A percentile compares a stretch with the other conserved stretches of the same genome.
phyloP scores from a whole-genome alignment of 2,888 invertebrate species.

The Megastigmus dorsalis region DNA sequence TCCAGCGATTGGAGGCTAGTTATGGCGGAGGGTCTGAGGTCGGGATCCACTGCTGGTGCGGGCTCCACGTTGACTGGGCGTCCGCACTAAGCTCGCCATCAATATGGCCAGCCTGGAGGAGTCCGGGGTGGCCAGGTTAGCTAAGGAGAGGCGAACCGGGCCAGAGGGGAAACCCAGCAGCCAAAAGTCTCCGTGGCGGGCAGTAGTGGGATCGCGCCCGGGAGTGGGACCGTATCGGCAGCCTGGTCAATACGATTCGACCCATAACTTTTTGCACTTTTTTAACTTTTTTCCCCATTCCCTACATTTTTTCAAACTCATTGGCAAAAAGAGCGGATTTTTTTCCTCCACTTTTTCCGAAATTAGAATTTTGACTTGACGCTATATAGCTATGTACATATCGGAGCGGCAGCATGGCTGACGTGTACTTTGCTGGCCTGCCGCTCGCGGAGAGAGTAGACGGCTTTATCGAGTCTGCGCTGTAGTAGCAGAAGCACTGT shows the following conservation, averaged over 20 bases:
- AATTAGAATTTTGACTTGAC: neutral
- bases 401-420: too few relatives aligned
- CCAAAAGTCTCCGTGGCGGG: slow-evolving; percentile 98
- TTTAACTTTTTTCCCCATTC: slow-evolving; percentile 56
- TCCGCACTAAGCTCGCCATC: slow-evolving; percentile 98
- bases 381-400: too few relatives aligned
- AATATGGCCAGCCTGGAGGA: slow-evolving; percentile 95
- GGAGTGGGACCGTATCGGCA: slow-evolving; percentile 84
- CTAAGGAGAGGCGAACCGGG: slow-evolving; percentile 97
- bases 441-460: too few relatives aligned
- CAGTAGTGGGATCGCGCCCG: slow-evolving; percentile 90
- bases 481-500: too few relatives aligned
- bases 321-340: slow-evolving; percentile 38
- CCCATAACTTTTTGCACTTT: slow-evolving; percentile 79
- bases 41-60: slow-evolving; percentile 83
- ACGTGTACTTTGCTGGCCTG: too few relatives aligned
- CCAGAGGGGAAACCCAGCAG: slow-evolving; percentile 99
- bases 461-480: too few relatives aligned
- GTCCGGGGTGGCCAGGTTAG: slow-evolving; percentile 89
- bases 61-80: slow-evolving; percentile 91
- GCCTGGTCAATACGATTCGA: slow-evolving; percentile 89
- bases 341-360: neutral
- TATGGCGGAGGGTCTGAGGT: slow-evolving; percentile 93
- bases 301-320: too few relatives aligned
- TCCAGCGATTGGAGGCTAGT: slow-evolving; percentile 96